A percentile compares a stretch with the other conserved stretches of the same genome.
Conservation (phyloP, 2,113 vertebrate species). For the Setophaga coronata region DNA sequence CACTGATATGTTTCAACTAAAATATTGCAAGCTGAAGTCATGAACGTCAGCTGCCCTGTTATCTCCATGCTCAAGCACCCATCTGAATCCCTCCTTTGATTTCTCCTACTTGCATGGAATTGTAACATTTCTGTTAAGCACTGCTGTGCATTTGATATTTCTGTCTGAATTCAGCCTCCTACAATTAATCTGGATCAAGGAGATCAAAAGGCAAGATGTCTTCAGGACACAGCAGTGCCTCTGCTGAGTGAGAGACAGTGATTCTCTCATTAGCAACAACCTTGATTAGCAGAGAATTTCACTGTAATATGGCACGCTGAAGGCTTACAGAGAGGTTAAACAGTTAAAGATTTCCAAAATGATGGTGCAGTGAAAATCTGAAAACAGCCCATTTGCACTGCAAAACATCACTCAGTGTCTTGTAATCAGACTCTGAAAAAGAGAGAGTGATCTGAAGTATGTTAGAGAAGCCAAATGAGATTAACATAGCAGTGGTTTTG, state of each 20-base stretch:
- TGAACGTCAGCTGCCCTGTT: background rate
- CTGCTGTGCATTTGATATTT: background rate
- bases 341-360: background rate
- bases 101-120: background rate
- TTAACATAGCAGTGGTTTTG: conserved; percentile 31
- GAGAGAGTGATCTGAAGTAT: background rate
- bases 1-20: no score
- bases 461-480: background rate
- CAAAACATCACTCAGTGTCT: background rate
- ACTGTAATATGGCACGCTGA: background rate
- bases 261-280: background rate
- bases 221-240: background rate
- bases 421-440: background rate
- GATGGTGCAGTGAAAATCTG: background rate
- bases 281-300: background rate
- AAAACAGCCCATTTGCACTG: background rate
- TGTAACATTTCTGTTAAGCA: background rate
- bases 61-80: background rate
- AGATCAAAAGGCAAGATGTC: background rate
- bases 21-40: background rate
- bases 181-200: background rate
- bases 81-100: background rate
- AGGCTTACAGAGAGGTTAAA: background rate
- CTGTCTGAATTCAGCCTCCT: background rate
- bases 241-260: background rate